Percentiles rank a stretch among this genome's conserved stretches.
These are phyloP conservation scores for Scomberomorus guttatus DNA, from an alignment of 2,797 vertebrate species.

Conservation along the genomic window DNA sequence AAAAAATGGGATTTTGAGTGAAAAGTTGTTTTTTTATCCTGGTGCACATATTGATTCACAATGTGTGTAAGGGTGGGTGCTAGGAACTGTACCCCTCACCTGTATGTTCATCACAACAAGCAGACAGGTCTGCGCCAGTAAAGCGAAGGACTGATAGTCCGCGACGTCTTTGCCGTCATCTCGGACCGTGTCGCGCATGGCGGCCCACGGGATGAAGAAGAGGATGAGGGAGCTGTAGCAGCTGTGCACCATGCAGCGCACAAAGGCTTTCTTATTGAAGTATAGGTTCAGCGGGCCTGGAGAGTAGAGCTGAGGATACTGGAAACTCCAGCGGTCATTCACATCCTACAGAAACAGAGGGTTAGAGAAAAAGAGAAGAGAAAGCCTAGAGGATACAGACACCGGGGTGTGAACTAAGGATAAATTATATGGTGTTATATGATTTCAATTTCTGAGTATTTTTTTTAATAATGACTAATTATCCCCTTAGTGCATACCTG, in stretches of 20 bases:
- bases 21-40: neutral
- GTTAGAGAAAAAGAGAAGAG: neutral
- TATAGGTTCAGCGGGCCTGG: slow-evolving; percentile 93
- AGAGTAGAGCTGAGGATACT: slow-evolving; percentile 91
- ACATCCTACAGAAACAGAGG: slow-evolving; percentile 88
- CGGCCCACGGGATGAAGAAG: slow-evolving; percentile 93
- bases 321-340: slow-evolving; percentile 93
- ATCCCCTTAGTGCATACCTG: slow-evolving; percentile 84
- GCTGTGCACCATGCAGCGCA: slow-evolving; percentile 89
- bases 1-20: slow-evolving; percentile 4
- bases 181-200: slow-evolving; percentile 87
- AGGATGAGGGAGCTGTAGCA: slow-evolving; percentile 95
- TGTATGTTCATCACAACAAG: slow-evolving; percentile 90
- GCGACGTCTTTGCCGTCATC: slow-evolving; percentile 92
- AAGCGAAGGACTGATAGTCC: slow-evolving; percentile 95
- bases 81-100: slow-evolving; percentile 77
- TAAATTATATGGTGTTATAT: neutral
- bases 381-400: neutral
- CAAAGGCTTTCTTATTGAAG: slow-evolving; percentile 91
- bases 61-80: neutral
- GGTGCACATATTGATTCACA: neutral
- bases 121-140: slow-evolving; percentile 92
- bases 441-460: neutral
- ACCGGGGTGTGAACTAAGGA: neutral
- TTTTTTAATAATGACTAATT: neutral